These are phyloP conservation scores for Plumapathes pennacea DNA, from an alignment of 92 coral and sea anemone genomes.

Conservation along the genomic window DNA sequence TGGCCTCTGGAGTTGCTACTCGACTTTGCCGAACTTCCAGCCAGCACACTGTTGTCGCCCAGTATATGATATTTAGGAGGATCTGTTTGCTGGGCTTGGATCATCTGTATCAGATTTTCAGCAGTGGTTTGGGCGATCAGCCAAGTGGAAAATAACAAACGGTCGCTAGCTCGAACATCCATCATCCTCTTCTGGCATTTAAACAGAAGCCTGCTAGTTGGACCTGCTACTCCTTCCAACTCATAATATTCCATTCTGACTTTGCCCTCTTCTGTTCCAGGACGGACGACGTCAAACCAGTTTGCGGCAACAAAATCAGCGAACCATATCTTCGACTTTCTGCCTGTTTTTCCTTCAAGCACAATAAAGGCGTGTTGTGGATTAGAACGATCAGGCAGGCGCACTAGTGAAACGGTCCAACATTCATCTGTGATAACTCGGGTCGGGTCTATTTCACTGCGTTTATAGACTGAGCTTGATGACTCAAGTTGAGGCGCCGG, in stretches of 20 bases:
- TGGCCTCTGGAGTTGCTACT: constrained; percentile 28
- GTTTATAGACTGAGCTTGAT: constrained; percentile 16
- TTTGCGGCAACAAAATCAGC: constrained; percentile 24
- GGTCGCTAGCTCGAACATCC: constrained; percentile 25
- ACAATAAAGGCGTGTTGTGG: constrained; percentile 29
- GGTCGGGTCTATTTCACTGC: constrained; percentile 50
- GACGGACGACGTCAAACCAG: constrained; percentile 11
- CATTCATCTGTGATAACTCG: constrained; percentile 39
- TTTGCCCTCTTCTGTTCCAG: constrained; percentile 24
- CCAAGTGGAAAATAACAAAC: constrained; percentile 23
- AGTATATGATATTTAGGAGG: too few relatives aligned
- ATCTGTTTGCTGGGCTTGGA: constrained; percentile 4
- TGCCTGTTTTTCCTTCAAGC: constrained; percentile 32
- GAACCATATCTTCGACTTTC: constrained; percentile 36
- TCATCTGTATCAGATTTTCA: constrained; percentile 12
- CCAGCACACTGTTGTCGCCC: constrained; percentile 7
- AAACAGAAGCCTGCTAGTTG: too few relatives aligned
- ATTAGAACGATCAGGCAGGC: constrained; percentile 32
- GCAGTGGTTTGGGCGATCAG: constrained; percentile 21
- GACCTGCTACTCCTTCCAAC: constrained; percentile 2
- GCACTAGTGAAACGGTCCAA: constrained; percentile 35
- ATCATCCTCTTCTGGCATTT: constrained; percentile 13
- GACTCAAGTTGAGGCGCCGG: neutral
- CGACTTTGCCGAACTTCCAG: neutral
- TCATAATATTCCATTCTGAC: constrained; percentile 23